phyloP scores from a whole-genome alignment of 2,888 invertebrate species.

The Quadroppia sp. region DNA sequence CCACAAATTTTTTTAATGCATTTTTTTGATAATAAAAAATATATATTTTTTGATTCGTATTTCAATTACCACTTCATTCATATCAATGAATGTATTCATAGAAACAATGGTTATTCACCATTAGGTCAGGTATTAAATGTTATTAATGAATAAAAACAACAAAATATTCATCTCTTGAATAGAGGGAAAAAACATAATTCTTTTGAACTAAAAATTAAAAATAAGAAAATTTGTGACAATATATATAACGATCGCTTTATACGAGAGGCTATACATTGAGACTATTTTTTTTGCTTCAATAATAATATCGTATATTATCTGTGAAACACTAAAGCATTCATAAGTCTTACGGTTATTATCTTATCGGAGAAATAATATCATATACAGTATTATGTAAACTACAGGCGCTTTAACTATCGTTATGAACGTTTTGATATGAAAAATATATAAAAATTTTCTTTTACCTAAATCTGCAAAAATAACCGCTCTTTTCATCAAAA shows the following conservation, averaged over 20 bases:
- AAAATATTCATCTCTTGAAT: too few relatives aligned
- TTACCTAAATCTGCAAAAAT: neutral
- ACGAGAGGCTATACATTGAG: neutral
- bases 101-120: too few relatives aligned
- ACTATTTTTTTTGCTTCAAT: neutral
- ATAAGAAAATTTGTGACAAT: neutral
- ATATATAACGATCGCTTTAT: neutral
- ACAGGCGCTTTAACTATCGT: neutral
- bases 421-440: neutral
- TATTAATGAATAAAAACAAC: too few relatives aligned
- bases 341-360: neutral
- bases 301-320: neutral
- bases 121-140: too few relatives aligned
- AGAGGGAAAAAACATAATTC: too few relatives aligned
- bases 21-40: too few relatives aligned
- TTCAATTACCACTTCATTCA: too few relatives aligned
- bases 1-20: too few relatives aligned
- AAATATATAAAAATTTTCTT: neutral
- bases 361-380: neutral
- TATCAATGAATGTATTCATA: too few relatives aligned
- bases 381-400: conserved; percentile 16
- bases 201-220: too few relatives aligned
- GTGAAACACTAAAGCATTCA: neutral
- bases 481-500: neutral
- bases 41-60: too few relatives aligned